phyloP scores from a whole-genome alignment of 2,113 vertebrate species.

The Chaenocephalus aceratus region DNA sequence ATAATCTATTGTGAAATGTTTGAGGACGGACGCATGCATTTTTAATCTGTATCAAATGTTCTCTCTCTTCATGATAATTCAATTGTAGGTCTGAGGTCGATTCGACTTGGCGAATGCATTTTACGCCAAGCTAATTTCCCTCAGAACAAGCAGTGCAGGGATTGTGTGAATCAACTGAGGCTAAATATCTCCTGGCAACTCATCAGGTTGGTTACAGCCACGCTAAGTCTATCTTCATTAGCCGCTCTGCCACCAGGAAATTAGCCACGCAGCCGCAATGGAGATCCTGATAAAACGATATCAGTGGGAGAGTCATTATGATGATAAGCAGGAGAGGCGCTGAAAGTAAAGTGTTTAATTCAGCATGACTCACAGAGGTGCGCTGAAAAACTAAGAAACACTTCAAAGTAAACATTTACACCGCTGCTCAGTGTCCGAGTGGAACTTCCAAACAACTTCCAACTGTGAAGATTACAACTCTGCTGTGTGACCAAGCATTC shows the following conservation, averaged over 20 bases:
- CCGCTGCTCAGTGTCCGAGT: constrained; percentile 35
- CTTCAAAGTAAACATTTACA: constrained; percentile 55
- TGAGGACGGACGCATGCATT: background rate
- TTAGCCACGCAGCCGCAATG: constrained; percentile 57
- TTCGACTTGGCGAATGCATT: constrained; percentile 25
- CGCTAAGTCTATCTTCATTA: constrained; percentile 71
- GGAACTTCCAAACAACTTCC: constrained; percentile 38
- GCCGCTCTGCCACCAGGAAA: constrained; percentile 55
- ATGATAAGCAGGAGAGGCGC: constrained; percentile 23
- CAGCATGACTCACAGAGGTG: background rate
- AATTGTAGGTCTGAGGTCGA: constrained; percentile 2
- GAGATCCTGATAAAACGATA: constrained; percentile 48
- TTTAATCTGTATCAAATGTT: constrained; percentile 9
- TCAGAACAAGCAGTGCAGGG: background rate
- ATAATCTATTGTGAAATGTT: background rate
- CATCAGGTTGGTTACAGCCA: constrained; percentile 61
- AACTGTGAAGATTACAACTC: constrained; percentile 31
- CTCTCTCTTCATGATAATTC: constrained; percentile 14
- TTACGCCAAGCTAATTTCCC: background rate
- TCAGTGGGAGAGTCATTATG: constrained; percentile 36
- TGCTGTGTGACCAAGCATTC: constrained; percentile 42
- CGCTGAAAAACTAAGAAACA: constrained; percentile 22
- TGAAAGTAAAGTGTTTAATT: constrained; percentile 19
- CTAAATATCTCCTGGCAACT: constrained; percentile 54
- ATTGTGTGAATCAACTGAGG: constrained; percentile 16